Evolutionary conservation across 2,797 vertebrate species (phyloP).

Genomic region (Typhlichthys subterraneus): DNA sequence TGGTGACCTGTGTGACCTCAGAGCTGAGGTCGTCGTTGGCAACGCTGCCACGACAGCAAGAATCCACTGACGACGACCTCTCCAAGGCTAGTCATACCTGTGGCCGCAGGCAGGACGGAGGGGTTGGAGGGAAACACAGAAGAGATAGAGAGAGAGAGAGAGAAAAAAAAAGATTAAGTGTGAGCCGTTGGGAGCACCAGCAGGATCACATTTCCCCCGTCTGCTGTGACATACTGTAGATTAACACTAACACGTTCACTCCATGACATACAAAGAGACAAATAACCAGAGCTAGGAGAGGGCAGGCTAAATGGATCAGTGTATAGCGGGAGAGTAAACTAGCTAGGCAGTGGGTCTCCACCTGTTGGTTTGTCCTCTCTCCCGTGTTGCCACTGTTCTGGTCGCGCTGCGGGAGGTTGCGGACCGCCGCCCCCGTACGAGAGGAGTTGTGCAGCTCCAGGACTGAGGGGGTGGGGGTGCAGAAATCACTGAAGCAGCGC

Average conservation of each 20-base stretch:
- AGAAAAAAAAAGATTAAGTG: background rate
- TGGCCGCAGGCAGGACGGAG: background rate
- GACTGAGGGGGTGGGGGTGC: slow-evolving; percentile 87
- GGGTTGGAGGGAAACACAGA: background rate
- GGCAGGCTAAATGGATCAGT: background rate
- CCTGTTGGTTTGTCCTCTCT: slow-evolving; percentile 93
- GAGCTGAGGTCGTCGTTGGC: slow-evolving; percentile 83
- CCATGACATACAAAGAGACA: background rate
- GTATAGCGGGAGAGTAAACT: background rate
- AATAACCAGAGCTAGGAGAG: background rate
- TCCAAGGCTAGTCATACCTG: slow-evolving; percentile 95
- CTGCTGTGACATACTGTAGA: background rate
- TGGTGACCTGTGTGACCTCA: slow-evolving; percentile 84
- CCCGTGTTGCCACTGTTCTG: slow-evolving; percentile 87
- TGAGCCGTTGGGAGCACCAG: too few species aligned
- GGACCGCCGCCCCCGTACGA: slow-evolving; percentile 83
- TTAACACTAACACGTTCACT: background rate
- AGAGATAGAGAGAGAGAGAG: background rate
- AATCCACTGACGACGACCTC: slow-evolving; percentile 85
- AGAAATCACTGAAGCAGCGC: slow-evolving; percentile 98
- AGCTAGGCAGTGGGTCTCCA: slow-evolving; percentile 55
- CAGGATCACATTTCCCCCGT: too few species aligned
- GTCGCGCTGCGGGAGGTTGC: slow-evolving; percentile 75
- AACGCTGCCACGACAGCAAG: slow-evolving; percentile 58
- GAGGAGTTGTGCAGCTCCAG: slow-evolving; percentile 93